Evolutionary conservation across 2,888 invertebrate species (phyloP).

Genomic region (Leptarthrus brevirostris): DNA sequence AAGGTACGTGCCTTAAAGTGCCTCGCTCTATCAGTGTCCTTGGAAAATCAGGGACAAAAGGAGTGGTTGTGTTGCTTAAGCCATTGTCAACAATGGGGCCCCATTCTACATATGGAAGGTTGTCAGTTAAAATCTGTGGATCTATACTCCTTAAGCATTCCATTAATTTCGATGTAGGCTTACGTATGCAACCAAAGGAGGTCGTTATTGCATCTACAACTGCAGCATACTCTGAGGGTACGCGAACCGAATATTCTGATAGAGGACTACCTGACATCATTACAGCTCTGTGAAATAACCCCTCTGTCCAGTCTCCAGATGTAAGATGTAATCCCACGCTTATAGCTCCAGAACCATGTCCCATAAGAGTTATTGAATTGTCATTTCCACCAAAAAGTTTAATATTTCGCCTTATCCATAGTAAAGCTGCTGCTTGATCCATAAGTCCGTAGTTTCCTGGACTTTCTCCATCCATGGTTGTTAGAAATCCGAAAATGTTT

Average conservation of each 20-base stretch:
- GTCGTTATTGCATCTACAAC: slow-evolving; percentile 75
- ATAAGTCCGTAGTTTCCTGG: slow-evolving; percentile 83
- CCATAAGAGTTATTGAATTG: slow-evolving; percentile 80
- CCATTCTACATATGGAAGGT: slow-evolving; percentile 75
- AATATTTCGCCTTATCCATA: slow-evolving; percentile 83
- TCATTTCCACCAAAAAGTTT: slow-evolving; percentile 80
- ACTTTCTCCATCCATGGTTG: slow-evolving; percentile 80
- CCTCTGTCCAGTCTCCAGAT: slow-evolving; percentile 73
- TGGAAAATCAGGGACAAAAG: slow-evolving; percentile 78
- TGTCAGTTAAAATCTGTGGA: slow-evolving; percentile 72
- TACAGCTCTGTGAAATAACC: slow-evolving; percentile 80
- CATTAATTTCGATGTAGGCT: slow-evolving; percentile 75
- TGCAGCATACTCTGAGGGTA: slow-evolving; percentile 72
- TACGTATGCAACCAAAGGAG: slow-evolving; percentile 76
- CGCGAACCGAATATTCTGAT: slow-evolving; percentile 72
- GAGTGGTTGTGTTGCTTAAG: slow-evolving; percentile 74
- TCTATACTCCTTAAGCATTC: slow-evolving; percentile 76
- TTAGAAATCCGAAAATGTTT: slow-evolving; percentile 86
- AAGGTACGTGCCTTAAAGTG: slow-evolving; percentile 75
- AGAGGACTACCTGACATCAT: slow-evolving; percentile 84
- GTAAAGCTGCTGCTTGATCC: slow-evolving; percentile 83
- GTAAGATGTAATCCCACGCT: slow-evolving; percentile 83
- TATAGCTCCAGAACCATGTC: slow-evolving; percentile 83
- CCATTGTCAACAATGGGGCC: slow-evolving; percentile 82
- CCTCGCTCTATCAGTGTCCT: slow-evolving; percentile 73